A percentile compares a stretch with the other conserved stretches of the same genome.
phyloP scores from a whole-genome alignment of 2,113 vertebrate species.

The Pollachius pollachius region DNA sequence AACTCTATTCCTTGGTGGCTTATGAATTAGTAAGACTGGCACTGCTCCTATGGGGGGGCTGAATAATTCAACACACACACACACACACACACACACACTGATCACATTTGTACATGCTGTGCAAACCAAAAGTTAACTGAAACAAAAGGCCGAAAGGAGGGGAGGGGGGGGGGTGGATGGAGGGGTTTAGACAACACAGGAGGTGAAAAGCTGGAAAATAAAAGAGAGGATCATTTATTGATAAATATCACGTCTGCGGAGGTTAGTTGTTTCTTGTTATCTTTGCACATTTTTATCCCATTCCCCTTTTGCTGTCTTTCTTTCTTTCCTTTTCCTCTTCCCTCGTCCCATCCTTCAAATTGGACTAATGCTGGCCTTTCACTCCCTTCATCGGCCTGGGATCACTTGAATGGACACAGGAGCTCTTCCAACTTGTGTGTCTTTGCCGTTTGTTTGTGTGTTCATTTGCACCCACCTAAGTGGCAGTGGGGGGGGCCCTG shows the following conservation, averaged over 20 bases:
- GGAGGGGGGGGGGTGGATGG: slow-evolving; percentile 10
- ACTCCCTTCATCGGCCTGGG: not conserved
- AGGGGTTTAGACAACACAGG: slow-evolving; percentile 43
- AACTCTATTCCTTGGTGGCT: slow-evolving; percentile 77
- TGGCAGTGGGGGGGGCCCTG: too few relatives aligned
- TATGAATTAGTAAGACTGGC: slow-evolving; percentile 83
- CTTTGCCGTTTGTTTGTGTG: slow-evolving; percentile 7
- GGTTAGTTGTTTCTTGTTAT: slow-evolving; percentile 42
- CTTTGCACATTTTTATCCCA: slow-evolving; percentile 21
- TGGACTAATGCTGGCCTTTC: slow-evolving; percentile 1
- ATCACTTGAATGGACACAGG: not conserved
- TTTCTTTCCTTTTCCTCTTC: slow-evolving; percentile 8
- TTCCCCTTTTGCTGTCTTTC: slow-evolving; percentile 40
- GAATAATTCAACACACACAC: slow-evolving; percentile 80
- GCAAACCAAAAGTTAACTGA: slow-evolving; percentile 79
- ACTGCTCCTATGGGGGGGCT: slow-evolving; percentile 74
- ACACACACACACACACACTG: slow-evolving; percentile 40
- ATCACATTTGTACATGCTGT: slow-evolving; percentile 44
- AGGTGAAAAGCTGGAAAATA: slow-evolving; percentile 46
- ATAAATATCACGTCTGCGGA: slow-evolving; percentile 76
- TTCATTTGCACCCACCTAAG: not conserved
- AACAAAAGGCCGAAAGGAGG: slow-evolving; percentile 56
- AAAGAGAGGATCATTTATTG: slow-evolving; percentile 74
- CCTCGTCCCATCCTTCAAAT: not conserved
- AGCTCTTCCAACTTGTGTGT: slow-evolving; percentile 8